A percentile compares a stretch with the other conserved stretches of the same genome.
Evolutionary conservation across 1,140 invertebrate genomes (phyloP).

Genomic region (Pomacea maculata): DNA sequence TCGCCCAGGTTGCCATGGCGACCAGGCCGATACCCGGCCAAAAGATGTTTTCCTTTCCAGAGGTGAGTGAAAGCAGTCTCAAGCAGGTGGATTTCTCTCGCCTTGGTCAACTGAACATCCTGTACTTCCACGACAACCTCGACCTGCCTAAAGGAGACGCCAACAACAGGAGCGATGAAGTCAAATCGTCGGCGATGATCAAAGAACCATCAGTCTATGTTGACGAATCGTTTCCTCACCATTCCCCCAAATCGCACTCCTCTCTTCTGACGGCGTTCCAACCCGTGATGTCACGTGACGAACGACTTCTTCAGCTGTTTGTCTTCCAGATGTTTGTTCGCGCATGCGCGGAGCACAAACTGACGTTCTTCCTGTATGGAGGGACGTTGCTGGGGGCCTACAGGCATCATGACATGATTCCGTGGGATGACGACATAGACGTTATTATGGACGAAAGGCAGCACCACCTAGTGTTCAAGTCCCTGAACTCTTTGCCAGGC

Average conservation of each 20-base stretch:
- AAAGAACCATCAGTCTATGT: no score
- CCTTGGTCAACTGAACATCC: conserved; percentile 8
- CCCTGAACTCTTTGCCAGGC: conserved; percentile 20
- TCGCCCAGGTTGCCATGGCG: no score
- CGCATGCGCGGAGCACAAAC: conserved; percentile 29
- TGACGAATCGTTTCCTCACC: no score
- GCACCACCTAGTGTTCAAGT: conserved; percentile 25
- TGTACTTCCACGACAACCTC: conserved; percentile 10
- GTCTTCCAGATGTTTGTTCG: conserved; percentile 34
- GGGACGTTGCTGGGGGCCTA: conserved; percentile 50
- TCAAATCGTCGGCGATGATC: no score
- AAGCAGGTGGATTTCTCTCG: conserved; percentile 1
- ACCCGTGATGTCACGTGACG: conserved; percentile 25
- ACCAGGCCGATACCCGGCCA: no score
- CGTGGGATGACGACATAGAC: conserved; percentile 62
- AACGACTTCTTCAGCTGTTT: conserved; percentile 30
- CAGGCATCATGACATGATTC: conserved; percentile 50
- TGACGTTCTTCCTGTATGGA: conserved; percentile 52
- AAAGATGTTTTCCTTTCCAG: background rate
- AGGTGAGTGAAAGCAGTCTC: conserved; percentile 1
- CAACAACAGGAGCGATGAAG: no score
- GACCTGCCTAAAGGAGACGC: background rate
- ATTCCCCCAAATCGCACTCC: background rate
- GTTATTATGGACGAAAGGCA: conserved; percentile 41
- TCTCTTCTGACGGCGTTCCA: conserved; percentile 22